Base-by-base conservation (phyloP, 2,113 vertebrate species). In the Acanthisitta chloris region DNA sequence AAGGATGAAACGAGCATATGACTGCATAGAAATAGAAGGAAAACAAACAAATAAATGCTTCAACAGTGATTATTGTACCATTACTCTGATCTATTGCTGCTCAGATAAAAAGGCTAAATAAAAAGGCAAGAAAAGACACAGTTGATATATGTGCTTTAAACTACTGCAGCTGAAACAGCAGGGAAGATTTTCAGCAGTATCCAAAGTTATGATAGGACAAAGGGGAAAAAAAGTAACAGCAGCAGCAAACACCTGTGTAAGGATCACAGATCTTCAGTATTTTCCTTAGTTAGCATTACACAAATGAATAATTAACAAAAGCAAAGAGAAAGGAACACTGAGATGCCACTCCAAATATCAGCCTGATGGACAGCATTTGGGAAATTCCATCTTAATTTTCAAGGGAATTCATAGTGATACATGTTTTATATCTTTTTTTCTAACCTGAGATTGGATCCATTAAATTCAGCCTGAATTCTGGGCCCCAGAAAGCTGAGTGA, bases 1-100 rank as follows among this genome's bases (percentile, higher is more conserved):
- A 95, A 92, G 54, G 76, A 90, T 81, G 81, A 91, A 91, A 38
- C 24, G 38, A 80, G 64, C 38, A 62, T 51, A 86, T 36, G 87
- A 91, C 61, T 72, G 58, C 90, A 85, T 25, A 31, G 64, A 81
- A 81, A 90, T 42, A 77, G 78, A 94, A 83, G 2, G 33, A 69
- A 95, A 90, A 84, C 80, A 97, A 97, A 95, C 86, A 94, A 94
- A 92, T 40, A 94, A 83, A 85, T 64, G 86, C 42, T 84, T 81
- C 65, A 83, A 52, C 42, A 61, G 83, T 80, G 88, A 72, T 67
- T 65, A 88, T 55, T 87, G 82, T 34, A 25, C 86, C 77, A 40
- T 85, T 88, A 73, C 79, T 25, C 82, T 83, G 90, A 97, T 93
- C 93, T 76, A 91, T 64, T 33, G 77, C 81, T 70, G 38, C 70